Conservation (phyloP, 2,797 vertebrate genomes). For the Petrocephalus sullivani region DNA sequence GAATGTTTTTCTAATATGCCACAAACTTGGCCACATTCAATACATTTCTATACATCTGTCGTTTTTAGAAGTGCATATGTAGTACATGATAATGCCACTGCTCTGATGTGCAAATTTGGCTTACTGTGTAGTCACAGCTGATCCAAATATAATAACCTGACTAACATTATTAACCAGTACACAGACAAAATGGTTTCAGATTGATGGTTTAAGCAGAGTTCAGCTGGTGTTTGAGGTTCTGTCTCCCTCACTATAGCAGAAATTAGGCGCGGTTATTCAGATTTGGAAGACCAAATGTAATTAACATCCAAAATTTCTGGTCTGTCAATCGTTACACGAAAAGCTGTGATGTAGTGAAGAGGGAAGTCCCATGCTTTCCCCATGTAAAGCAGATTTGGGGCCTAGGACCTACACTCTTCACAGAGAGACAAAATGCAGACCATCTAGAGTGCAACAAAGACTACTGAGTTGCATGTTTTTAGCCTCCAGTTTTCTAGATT, state of each 20-base stretch:
- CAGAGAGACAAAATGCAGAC: background rate
- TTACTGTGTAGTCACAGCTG: background rate
- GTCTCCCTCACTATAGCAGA: background rate
- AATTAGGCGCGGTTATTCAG: background rate
- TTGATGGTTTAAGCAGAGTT: background rate
- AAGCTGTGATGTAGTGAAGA: background rate
- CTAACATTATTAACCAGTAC: background rate
- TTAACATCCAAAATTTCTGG: background rate
- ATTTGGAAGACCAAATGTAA: background rate
- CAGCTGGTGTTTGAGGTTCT: background rate
- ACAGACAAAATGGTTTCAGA: background rate
- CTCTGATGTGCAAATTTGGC: constrained; percentile 10
- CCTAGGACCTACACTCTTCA: background rate
- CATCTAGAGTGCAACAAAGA: background rate
- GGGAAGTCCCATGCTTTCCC: background rate
- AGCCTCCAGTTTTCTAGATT: background rate
- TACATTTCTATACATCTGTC: background rate
- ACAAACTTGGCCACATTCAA: background rate
- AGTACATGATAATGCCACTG: background rate
- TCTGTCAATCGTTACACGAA: background rate
- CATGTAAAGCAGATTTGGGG: background rate
- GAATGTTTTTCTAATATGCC: constrained; percentile 20
- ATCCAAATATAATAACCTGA: background rate
- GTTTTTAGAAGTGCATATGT: constrained; percentile 22
- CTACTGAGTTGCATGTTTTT: background rate